Base-by-base conservation (phyloP, 2,888 invertebrate species). In the Coleophora deauratella region DNA sequence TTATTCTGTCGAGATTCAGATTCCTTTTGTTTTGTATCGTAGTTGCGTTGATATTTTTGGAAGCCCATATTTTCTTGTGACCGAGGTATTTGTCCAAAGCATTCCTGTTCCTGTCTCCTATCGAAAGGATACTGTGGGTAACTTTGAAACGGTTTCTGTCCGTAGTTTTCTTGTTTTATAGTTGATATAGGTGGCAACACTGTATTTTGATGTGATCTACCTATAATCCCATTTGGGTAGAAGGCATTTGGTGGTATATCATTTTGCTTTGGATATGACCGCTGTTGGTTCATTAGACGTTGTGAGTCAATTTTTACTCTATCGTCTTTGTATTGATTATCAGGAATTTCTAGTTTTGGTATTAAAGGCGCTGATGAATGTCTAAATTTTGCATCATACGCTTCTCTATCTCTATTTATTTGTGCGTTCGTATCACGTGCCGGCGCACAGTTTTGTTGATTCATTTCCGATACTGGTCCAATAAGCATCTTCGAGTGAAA, bases 401-500 rank as follows among this genome's bases (percentile, higher is more conserved):
- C 59, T 63, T 80, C 84, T 48, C 70, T 76, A 52, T 81, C 80
- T 57, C 72, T 80, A 66, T 66, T 69, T 52, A 62, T 79, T 76
- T 82, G 82, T 75, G 80, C 74, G 69, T 67, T 80, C 12, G 68
- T 68, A 47, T 79, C 77, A 46, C 69, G 67, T 47, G 71, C 47
- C 37, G 73, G 55, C 42, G 68, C 66, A 65, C 74, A 71, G 50
- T 75, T 77, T 63, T 80, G 82, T 67, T 82, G 81, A 52, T 86
- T 86, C 62, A 78, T 78, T 58, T 85, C 84, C 40, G 86, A 86
- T 52, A 86, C 86, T 57, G 86, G 86, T 67, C 87, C 87, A 57
- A 87, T 81, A 43, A 85, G 76, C 85, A 87, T 87, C 67, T 85
- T 86, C 28, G 84, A 81, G 60, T 87, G 87, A 62, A 87, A 87